Conservation (phyloP, 30 jellyfish, hydroid and myxozoan genomes). For the Chrysaora quinquecirrha region DNA sequence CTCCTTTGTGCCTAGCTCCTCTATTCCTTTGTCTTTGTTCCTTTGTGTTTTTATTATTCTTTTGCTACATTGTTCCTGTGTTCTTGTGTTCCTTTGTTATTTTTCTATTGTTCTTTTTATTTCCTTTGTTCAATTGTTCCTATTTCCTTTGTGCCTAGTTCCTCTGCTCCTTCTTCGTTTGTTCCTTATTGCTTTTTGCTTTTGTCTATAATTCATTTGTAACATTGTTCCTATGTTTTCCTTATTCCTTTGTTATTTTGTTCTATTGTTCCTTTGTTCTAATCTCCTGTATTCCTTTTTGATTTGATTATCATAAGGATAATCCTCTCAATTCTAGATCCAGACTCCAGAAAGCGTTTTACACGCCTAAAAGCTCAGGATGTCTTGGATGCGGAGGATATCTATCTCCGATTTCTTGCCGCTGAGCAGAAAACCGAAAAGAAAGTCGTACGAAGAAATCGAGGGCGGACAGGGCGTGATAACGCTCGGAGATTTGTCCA, state of each 20-base stretch:
- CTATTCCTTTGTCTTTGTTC: not conserved
- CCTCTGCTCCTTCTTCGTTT: not conserved
- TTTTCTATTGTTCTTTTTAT: too few relatives aligned
- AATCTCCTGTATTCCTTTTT: too few relatives aligned
- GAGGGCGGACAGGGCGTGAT: constrained; percentile 13
- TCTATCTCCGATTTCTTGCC: constrained; percentile 60
- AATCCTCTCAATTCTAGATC: constrained; percentile 14
- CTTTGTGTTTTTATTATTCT: too few relatives aligned
- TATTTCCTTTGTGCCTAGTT: not conserved
- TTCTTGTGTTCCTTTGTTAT: too few relatives aligned
- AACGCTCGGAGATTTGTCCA: constrained; percentile 54
- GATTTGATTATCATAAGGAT: too few relatives aligned
- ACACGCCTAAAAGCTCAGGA: constrained; percentile 68
- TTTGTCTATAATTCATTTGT: too few relatives aligned
- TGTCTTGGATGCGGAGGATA: constrained; percentile 69
- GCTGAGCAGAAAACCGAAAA: constrained; percentile 5
- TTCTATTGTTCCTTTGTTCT: too few relatives aligned
- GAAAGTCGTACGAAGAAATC: constrained; percentile 26
- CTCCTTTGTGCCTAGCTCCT: not conserved
- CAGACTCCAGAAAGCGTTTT: constrained; percentile 71
- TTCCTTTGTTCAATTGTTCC: too few relatives aligned
- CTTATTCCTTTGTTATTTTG: too few relatives aligned
- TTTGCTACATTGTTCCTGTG: too few relatives aligned
- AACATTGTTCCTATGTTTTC: too few relatives aligned
- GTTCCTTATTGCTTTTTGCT: too few relatives aligned